Base-by-base conservation (phyloP, 2,113 vertebrate species). In the Scomber colias region DNA sequence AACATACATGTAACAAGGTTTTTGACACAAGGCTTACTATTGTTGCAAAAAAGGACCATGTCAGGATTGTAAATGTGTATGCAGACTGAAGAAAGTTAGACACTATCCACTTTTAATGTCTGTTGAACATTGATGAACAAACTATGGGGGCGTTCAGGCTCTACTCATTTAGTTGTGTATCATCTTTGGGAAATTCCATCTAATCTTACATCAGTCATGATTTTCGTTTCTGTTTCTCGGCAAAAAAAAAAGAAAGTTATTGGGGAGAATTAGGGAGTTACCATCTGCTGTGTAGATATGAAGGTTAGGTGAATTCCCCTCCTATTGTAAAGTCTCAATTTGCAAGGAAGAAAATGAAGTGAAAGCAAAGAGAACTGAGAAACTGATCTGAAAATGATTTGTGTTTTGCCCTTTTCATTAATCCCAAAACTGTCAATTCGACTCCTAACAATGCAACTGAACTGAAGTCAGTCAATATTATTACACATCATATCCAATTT, bases 361-460 rank as follows among this genome's bases (percentile, higher is more conserved):
- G 31, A 59, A 77, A 83, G 62, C 54, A 55, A 81, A 64, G 45
- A 14, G 19, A 69, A 51, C 56, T 50, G 10, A 72, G 61, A 76
- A 27, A 44, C 74, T 74, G 75, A 75, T 71, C 35, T 66, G 62
- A 65, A 81, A 83, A 71, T 79, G 11, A 21, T 67, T 72, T 24
- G 62, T 40, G 55, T 27, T 44, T 50, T 85, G 66, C 77, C 83
- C 80, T 90, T 83, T 89, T 78, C 73, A 83, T 84, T 78, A 61
- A 72, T 64, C 60, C 46, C 50, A 71, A 11, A 74, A 56, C 27
- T 44, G 53, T 79, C 79, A 78, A 68, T 77, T 70, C 68, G 56
- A 69, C 75, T 73, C 78, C 50, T 49, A 45, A 13, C 46, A 56
- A 24, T 31, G 53, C 27, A 71, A 11, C 51, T 56, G n/a, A 15